These are phyloP conservation scores for Norana najaformis DNA, from an alignment of 2,888 invertebrate species.

Conservation along the genomic window DNA sequence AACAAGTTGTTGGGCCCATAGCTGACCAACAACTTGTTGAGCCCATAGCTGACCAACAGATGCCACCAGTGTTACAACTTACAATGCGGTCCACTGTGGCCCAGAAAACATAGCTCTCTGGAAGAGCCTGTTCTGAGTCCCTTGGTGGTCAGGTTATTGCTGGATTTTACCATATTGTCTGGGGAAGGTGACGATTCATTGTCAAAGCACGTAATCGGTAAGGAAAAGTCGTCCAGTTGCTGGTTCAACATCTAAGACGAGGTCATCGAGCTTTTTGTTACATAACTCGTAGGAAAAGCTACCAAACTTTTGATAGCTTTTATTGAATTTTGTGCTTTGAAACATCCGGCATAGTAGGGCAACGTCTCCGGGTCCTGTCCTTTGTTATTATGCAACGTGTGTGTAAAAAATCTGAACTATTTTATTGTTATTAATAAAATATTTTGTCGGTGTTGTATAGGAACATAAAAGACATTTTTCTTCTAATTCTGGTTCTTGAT, in stretches of 20 bases:
- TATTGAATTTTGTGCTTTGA: background rate
- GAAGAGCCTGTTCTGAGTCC: too few relatives aligned
- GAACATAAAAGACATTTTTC: slow-evolving; percentile 1
- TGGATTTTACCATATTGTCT: background rate
- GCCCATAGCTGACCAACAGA: too few relatives aligned
- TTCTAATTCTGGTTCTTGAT: background rate
- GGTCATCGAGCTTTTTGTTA: background rate
- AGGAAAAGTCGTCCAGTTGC: background rate
- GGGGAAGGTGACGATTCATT: background rate
- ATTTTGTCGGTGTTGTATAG: background rate
- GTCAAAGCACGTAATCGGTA: too few relatives aligned
- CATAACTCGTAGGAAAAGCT: background rate
- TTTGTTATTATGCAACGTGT: background rate
- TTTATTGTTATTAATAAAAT: background rate
- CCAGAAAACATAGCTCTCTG: too few relatives aligned
- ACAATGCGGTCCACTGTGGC: too few relatives aligned
- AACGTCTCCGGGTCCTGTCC: background rate
- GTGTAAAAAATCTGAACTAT: background rate
- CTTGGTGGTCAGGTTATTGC: too few relatives aligned
- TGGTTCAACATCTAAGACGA: background rate
- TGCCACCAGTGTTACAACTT: too few relatives aligned
- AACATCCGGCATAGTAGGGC: background rate
- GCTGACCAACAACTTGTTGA: too few relatives aligned
- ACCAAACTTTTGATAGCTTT: background rate
- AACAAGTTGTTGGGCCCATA: too few relatives aligned